These are phyloP conservation scores for Lydus trimaculatus DNA, from an alignment of 2,888 invertebrate species.

Conservation along the genomic window DNA sequence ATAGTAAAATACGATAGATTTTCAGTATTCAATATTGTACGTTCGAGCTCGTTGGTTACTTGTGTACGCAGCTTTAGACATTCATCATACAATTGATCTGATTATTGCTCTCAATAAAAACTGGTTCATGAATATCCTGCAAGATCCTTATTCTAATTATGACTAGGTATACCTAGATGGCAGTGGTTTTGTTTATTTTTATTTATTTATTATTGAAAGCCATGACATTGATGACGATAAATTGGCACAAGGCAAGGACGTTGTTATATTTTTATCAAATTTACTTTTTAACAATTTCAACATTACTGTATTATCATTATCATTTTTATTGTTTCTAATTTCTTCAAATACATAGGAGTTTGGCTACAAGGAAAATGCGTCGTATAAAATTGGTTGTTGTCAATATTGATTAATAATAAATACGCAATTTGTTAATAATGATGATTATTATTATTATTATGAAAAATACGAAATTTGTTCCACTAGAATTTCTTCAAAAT, in stretches of 20 bases:
- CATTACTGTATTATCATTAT: too few relatives aligned
- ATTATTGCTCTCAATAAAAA: too few relatives aligned
- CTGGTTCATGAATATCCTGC: not conserved
- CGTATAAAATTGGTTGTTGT: not conserved
- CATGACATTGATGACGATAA: not conserved
- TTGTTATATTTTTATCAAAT: not conserved
- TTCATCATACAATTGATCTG: too few relatives aligned
- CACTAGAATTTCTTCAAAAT: not conserved
- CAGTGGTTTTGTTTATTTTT: not conserved
- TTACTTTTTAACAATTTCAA: not conserved
- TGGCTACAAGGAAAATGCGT: not conserved
- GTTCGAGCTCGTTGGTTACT: too few relatives aligned
- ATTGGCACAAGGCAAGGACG: not conserved
- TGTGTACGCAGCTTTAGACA: too few relatives aligned
- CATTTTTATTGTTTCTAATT: too few relatives aligned
- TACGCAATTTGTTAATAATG: not conserved
- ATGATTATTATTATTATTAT: not conserved
- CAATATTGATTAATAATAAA: not conserved
- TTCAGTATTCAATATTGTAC: too few relatives aligned
- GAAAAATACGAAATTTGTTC: not conserved
- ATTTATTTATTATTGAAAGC: not conserved
- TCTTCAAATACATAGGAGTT: not conserved
- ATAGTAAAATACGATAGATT: too few relatives aligned
- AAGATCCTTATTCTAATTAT: not conserved
- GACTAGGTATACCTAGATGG: not conserved